phyloP scores from a whole-genome alignment of 2,113 vertebrate species.

The Aldabrachelys gigantea region DNA sequence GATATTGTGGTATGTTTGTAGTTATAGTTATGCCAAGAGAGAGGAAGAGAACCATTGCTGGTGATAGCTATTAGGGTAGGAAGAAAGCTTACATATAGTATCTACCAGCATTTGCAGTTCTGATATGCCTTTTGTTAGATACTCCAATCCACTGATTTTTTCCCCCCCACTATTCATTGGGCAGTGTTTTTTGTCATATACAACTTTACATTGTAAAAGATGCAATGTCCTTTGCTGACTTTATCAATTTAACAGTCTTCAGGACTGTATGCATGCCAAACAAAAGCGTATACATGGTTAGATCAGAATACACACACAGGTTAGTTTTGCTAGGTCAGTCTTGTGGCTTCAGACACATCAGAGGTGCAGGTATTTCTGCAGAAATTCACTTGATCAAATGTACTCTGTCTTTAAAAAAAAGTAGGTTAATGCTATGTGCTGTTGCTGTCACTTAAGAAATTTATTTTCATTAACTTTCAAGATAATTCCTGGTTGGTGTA shows the following conservation, averaged over 20 bases:
- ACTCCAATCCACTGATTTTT: neutral
- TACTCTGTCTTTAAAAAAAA: neutral
- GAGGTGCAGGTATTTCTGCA: neutral
- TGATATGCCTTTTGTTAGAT: neutral
- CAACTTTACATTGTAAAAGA: neutral
- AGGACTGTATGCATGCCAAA: neutral
- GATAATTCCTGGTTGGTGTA: neutral
- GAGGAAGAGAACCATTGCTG: neutral
- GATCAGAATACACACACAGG: neutral
- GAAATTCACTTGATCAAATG: neutral
- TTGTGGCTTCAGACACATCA: neutral
- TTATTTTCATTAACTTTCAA: neutral
- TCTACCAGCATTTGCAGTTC: neutral
- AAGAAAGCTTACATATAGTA: neutral
- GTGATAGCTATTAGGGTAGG: neutral
- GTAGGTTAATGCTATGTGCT: neutral
- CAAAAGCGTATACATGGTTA: neutral
- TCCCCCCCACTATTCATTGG: neutral
- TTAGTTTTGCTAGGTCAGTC: neutral
- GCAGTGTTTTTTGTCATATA: neutral
- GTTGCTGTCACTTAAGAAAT: neutral
- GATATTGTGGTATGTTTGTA: neutral
- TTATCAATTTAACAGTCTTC: neutral
- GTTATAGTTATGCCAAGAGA: neutral
- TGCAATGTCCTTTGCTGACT: neutral